A percentile compares a stretch with the other conserved stretches of the same genome.
Conservation (phyloP, 2,888 invertebrate species). For the Aricia artaxerxes region DNA sequence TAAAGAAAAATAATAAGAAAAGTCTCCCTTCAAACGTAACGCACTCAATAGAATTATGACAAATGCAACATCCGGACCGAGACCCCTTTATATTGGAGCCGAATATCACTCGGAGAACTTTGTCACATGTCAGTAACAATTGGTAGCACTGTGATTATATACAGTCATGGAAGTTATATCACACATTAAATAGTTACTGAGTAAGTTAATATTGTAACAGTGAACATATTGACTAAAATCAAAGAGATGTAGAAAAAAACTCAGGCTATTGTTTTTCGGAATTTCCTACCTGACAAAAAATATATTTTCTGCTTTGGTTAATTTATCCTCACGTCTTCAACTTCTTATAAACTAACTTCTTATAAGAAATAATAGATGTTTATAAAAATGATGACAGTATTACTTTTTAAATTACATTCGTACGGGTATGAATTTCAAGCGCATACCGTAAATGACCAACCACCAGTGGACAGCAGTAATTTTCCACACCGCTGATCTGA, state of each 20-base stretch:
- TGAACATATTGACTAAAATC: too few relatives aligned
- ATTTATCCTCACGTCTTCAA: too few relatives aligned
- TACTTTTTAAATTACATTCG: slow-evolving; percentile 3
- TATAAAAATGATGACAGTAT: not conserved
- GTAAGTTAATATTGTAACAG: too few relatives aligned
- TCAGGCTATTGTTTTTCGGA: too few relatives aligned
- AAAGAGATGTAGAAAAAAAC: too few relatives aligned
- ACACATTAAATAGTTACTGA: too few relatives aligned
- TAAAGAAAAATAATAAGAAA: not conserved
- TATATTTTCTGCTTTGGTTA: too few relatives aligned
- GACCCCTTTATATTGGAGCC: slow-evolving; percentile 61
- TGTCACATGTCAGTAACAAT: slow-evolving; percentile 65
- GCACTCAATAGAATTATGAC: slow-evolving; percentile 51
- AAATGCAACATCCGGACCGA: slow-evolving; percentile 71
- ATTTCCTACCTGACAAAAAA: too few relatives aligned
- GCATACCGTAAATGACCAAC: slow-evolving; percentile 34
- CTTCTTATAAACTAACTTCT: too few relatives aligned
- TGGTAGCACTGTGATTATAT: slow-evolving; percentile 34
- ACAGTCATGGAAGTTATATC: not conserved
- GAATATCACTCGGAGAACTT: slow-evolving; percentile 62
- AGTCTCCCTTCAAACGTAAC: slow-evolving; percentile 34
- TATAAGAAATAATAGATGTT: too few relatives aligned
- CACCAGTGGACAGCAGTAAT: slow-evolving; percentile 60
- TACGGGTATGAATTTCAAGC: not conserved
- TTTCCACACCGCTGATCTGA: slow-evolving; percentile 61